Base-by-base conservation (phyloP, 64 coral and sea anemone genomes). In the Montipora capricornis region DNA sequence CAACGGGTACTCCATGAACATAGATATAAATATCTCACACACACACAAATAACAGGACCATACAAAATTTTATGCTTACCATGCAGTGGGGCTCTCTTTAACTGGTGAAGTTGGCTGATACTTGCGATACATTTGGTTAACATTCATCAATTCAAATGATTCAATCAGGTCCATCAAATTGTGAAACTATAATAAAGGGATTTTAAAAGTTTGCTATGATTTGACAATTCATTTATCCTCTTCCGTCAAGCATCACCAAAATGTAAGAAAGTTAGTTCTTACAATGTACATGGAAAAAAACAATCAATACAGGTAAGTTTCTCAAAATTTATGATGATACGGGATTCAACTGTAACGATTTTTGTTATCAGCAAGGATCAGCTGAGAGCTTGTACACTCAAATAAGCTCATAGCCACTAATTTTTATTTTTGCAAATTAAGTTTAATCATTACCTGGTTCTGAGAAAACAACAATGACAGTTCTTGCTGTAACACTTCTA, bases 81-180 rank as follows among this genome's bases (percentile, higher is more conserved):
- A 78, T 2, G 29, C 76, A 46, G 51, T 45, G 10, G 53, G 74
- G 16, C 62, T 55, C 7, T 4, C 20, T 45, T 13, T 62, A 3
- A 78, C 47, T 64, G 87, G 87, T 26, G 87, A 49, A 13, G 55
- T 92, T 51, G 98, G 98, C 44, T 94, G 98, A 77, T 96, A 99
- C 68, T 92, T 99, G 46, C 78, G 87, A 80, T 99, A 99, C 7
- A 81, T 68, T 89, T 99, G 87, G 47, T 96, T 99, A 14, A 96
- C 74, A 20, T 73, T 44, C 98, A 99, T 99, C 68, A 96, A 24
- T 83, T 99, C 89, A 75, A 99, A 96, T 15, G 95, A 96, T 59
- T 99, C 98, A 80, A 96, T 91, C 45, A 99, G 6, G 74, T 99
- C 92, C 95, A 99, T 93, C 80, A 99, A 47, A 55, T 94, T 96